These are phyloP conservation scores for Phalacrocorax aristotelis DNA, from an alignment of 2,113 vertebrate genomes.

Conservation along the genomic window DNA sequence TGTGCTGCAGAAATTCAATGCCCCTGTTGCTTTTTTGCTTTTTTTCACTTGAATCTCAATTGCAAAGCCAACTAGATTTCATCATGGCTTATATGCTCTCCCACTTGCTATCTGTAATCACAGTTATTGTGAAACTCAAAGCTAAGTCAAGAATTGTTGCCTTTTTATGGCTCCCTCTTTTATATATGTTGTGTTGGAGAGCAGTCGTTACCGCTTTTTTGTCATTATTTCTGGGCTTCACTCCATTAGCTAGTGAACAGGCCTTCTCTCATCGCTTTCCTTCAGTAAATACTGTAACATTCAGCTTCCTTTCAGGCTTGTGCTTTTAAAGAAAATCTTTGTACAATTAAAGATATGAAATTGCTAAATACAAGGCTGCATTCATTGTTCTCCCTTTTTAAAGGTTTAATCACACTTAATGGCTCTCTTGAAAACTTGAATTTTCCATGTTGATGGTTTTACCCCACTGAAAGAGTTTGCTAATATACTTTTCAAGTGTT, in stretches of 20 bases:
- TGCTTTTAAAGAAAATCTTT: slow-evolving; percentile 86
- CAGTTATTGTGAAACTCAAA: slow-evolving; percentile 77
- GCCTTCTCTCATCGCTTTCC: slow-evolving; percentile 71
- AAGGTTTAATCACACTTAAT: slow-evolving; percentile 85
- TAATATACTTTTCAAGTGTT: slow-evolving; percentile 81
- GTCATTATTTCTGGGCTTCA: slow-evolving; percentile 75
- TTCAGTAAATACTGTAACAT: slow-evolving; percentile 74
- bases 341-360: slow-evolving; percentile 83
- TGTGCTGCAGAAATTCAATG: slow-evolving; percentile 36
- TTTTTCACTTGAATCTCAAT: slow-evolving; percentile 57
- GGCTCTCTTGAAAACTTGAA: slow-evolving; percentile 82
- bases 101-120: slow-evolving; percentile 75
- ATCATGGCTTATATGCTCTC: slow-evolving; percentile 40
- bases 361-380: slow-evolving; percentile 80
- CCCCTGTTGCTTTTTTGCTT: slow-evolving; percentile 5
- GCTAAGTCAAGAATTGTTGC: slow-evolving; percentile 80
- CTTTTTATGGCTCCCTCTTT: slow-evolving; percentile 73
- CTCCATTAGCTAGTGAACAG: slow-evolving; percentile 76
- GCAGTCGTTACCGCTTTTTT: slow-evolving; percentile 74
- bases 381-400: slow-evolving; percentile 79
- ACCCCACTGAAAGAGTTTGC: slow-evolving; percentile 80
- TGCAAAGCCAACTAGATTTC: slow-evolving; percentile 66
- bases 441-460: slow-evolving; percentile 81
- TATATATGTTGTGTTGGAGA: slow-evolving; percentile 73
- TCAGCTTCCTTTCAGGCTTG: slow-evolving; percentile 78